phyloP scores from a whole-genome alignment of 2,797 vertebrate species.

The Lagorchestes hirsutus region DNA sequence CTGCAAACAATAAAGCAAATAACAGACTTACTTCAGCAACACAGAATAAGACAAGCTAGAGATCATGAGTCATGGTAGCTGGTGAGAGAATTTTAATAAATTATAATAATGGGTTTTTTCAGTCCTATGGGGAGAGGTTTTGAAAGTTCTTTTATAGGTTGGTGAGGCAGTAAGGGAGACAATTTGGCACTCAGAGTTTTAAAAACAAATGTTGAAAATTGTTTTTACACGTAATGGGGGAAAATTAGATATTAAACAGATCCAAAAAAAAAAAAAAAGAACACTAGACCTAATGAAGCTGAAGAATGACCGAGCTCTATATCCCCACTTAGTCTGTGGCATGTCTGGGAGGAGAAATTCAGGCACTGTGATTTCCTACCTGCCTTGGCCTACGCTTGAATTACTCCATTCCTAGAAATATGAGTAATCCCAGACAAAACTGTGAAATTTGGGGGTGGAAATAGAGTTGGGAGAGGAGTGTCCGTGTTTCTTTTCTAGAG shows the following conservation, averaged over 20 bases:
- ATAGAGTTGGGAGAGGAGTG: not conserved
- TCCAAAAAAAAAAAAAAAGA: not conserved
- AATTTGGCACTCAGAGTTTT: too few species aligned
- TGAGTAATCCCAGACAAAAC: not conserved
- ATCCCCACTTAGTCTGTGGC: not conserved
- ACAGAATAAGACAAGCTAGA: not conserved
- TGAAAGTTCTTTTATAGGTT: not conserved
- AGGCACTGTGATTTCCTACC: not conserved
- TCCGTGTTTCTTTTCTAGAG: not conserved
- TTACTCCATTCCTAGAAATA: not conserved
- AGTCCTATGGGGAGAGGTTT: not conserved
- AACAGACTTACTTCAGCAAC: not conserved
- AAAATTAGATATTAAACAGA: too few species aligned
- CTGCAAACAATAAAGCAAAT: not conserved
- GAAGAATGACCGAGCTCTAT: not conserved
- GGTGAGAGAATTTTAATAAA: conserved; percentile 17
- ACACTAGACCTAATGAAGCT: conserved; percentile 17
- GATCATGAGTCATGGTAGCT: not conserved
- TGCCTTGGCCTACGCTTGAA: not conserved
- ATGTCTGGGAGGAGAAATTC: not conserved
- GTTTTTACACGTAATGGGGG: too few species aligned
- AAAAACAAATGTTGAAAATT: too few species aligned
- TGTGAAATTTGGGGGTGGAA: not conserved
- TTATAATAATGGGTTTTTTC: not conserved
- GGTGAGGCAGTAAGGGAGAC: too few species aligned